A percentile compares a stretch with the other conserved stretches of the same genome.
These are phyloP conservation scores for Chiridota heheva DNA, from an alignment of 35 echinoderm and acorn worm species.

Conservation along the genomic window DNA sequence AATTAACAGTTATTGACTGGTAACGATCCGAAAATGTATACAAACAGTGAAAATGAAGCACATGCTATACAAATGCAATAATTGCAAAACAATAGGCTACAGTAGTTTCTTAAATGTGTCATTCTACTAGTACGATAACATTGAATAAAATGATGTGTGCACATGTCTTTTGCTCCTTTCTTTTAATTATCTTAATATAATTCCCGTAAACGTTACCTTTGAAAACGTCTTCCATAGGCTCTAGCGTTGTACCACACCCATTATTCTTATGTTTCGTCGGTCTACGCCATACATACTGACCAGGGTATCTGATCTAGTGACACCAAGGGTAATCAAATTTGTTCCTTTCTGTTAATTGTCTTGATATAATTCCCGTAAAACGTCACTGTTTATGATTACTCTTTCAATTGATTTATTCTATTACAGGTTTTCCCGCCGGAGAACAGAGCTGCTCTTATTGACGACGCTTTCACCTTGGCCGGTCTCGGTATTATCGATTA, in stretches of 20 bases:
- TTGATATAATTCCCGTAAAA: neutral
- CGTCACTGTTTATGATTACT: neutral
- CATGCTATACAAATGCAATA: too few relatives aligned
- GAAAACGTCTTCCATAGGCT: too few relatives aligned
- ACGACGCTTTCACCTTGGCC: slow-evolving; percentile 55
- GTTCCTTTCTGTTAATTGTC: neutral
- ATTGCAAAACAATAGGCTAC: too few relatives aligned
- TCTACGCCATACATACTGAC: neutral
- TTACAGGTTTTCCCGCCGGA: slow-evolving; percentile 22
- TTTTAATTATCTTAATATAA: too few relatives aligned
- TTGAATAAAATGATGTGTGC: too few relatives aligned
- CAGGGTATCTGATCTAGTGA: neutral
- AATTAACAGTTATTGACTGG: too few relatives aligned
- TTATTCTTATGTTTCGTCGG: neutral
- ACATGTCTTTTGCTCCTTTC: too few relatives aligned
- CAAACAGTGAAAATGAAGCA: too few relatives aligned
- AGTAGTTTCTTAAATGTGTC: too few relatives aligned
- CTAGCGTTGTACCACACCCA: neutral
- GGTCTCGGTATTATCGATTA: slow-evolving; percentile 15
- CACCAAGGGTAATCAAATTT: neutral
- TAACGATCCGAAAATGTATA: too few relatives aligned
- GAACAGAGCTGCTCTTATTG: slow-evolving; percentile 32
- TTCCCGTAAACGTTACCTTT: too few relatives aligned
- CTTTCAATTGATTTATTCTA: neutral
- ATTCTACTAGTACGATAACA: too few relatives aligned